Base-by-base conservation (phyloP, 2,888 invertebrate genomes). In the Athrips mouffetella region DNA sequence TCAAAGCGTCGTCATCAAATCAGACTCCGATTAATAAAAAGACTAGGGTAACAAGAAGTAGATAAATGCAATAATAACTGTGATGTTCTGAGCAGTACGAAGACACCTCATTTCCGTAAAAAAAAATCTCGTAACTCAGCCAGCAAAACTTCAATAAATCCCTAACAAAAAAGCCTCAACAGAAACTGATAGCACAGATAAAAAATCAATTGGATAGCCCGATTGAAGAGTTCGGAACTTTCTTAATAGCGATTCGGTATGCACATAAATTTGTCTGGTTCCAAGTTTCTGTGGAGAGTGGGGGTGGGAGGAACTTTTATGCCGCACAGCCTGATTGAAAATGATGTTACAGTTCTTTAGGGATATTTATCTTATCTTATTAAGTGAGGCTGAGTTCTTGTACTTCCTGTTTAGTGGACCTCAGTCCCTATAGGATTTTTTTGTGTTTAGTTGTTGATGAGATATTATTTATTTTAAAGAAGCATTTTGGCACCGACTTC, bases 231-330 rank as follows among this genome's bases (percentile, higher is more conserved):
- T 53, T 49, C 42, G 55, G 51, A 65, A 75, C 64, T 69, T 62
- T 63, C 64, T 61, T 71, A 71, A 68, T 67, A 62, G 65, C 69
- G 65, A 68, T 74, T 67, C 70, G 63, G 68, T 79, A 81, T 81
- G 83, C 74, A 76, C 80, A 82, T 83, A 83, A 76, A 81, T 83
- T 81, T 70, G 59, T 63, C 59, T 52, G 51, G 53, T 52, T 51
- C 47, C 46, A 55, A 59, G 62, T 63, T 63, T 52, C 47, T 31
- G 51, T 54, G 49, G 53, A 44, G 51, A 49, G 42, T 48, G 41
- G 44, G 39, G 33, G 39, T 39, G 42, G 37, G 15, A 23, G 20
- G 16, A 41, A 41, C 21, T 37, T 37, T 21, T 8, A 21, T 11
- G 37, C 37, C 21, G 11, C 37, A n/a, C n/a, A 20, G 37, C 20